phyloP scores from a whole-genome alignment of 2,888 invertebrate species.

The Eristalinus sepulchralis region DNA sequence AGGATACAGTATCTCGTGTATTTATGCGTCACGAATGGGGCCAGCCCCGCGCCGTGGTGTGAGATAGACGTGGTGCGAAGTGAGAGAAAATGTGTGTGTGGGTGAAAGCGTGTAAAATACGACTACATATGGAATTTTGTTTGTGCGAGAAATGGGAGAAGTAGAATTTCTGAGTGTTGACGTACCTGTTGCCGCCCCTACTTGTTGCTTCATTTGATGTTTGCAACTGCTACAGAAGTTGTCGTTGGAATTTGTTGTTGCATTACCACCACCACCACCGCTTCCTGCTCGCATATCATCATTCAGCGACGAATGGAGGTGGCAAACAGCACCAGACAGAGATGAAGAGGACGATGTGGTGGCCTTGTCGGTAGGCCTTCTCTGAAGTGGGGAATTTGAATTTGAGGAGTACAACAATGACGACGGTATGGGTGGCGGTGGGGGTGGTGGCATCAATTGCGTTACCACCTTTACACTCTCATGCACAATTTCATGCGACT shows the following conservation, averaged over 20 bases:
- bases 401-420: constrained; percentile 76
- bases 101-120: constrained; percentile 17
- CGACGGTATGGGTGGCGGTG: constrained; percentile 78
- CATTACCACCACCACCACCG: constrained; percentile 71
- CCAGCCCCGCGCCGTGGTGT: neutral
- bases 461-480: constrained; percentile 75
- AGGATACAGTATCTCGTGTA: constrained; percentile 27
- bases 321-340: constrained; percentile 45
- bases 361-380: constrained; percentile 48
- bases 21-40: neutral
- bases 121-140: neutral
- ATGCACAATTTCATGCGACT: constrained; percentile 56
- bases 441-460: constrained; percentile 78
- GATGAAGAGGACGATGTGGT: constrained; percentile 49
- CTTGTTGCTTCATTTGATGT: constrained; percentile 79
- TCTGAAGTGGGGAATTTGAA: constrained; percentile 48
- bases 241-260: constrained; percentile 48
- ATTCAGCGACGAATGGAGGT: constrained; percentile 72
- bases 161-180: constrained; percentile 69
- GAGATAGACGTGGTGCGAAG: constrained; percentile 8
- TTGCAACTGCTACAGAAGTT: constrained; percentile 73
- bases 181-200: constrained; percentile 81
- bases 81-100: constrained; percentile 12
- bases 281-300: constrained; percentile 74
- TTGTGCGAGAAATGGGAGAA: constrained; percentile 29